Base-by-base conservation (phyloP, 1,140 invertebrate genomes). In the Bombyx mandarina region DNA sequence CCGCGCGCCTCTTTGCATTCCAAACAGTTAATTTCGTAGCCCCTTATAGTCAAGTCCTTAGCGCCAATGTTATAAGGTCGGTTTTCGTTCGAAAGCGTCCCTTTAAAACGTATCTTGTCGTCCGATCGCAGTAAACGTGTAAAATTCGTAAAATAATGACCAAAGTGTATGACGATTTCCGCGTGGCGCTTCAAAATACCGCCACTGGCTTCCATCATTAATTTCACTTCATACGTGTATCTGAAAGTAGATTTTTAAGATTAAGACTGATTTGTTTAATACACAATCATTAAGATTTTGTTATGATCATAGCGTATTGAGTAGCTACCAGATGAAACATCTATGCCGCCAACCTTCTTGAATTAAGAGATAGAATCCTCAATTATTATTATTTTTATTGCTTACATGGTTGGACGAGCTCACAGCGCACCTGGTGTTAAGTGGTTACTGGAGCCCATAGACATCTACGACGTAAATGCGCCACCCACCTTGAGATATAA, bases 91-190 rank as follows among this genome's bases (percentile, higher is more conserved):
- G 26, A 35, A 35, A 94, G 67, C 0, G 73, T 67, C 1, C 94
- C 94, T 55, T 90, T 90, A 70, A 95, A 95, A 71, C 92, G 90
- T 44, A 95, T 91, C 57, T 92, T 91, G 76, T 95, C 94, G 0
- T 92, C 91, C 0, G 88, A 77, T 66, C 90, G 90, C 47, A 95
- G 85, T 43, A 89, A 87, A 1, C 91, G 70, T 6, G 93, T 94
- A 61, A 93, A 94, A 81, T 95, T 94, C 1, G 89, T 86, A 55
- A 95, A 94, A 26, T 90, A 89, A 70, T 93, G 84, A 45, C 89
- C 81, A n/a, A 91, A 91, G 3, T 89, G 66, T 0, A 95, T 66
- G 1, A 88, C 71, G 2, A 94, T 88, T 62, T 92, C 90, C 0
- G 92, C 87, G 26, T 89, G 90, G 43, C 90, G 89, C 42, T 90